phyloP scores from a whole-genome alignment of 2,113 vertebrate species.

The Chionis minor region DNA sequence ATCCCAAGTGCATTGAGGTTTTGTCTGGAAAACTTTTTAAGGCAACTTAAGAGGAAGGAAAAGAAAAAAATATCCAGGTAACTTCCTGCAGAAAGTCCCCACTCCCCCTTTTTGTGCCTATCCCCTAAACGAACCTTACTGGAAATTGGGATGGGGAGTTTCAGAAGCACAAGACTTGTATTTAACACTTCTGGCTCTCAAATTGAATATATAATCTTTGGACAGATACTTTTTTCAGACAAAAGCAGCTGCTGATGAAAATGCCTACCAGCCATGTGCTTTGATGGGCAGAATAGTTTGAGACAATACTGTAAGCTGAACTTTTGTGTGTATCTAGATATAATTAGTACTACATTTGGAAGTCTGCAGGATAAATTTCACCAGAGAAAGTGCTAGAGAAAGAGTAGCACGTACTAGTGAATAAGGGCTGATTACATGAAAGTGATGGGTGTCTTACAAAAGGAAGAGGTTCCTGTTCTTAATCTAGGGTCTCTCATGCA shows the following conservation, averaged over 20 bases:
- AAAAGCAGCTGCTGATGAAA: background rate
- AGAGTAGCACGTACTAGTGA: background rate
- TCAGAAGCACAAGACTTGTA: background rate
- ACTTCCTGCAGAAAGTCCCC: background rate
- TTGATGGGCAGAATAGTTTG: background rate
- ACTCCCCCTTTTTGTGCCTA: background rate
- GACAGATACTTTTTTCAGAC: background rate
- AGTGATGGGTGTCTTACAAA: background rate
- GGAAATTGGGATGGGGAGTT: background rate
- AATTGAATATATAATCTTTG: background rate
- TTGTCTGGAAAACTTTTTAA: background rate
- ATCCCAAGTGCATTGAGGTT: background rate
- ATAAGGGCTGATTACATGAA: background rate
- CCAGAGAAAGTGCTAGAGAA: background rate
- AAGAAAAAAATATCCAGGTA: background rate
- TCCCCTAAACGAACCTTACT: background rate
- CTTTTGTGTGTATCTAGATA: background rate
- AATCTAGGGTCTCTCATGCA: background rate
- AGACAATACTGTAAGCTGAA: background rate
- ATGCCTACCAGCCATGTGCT: background rate
- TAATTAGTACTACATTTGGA: background rate
- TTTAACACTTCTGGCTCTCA: background rate
- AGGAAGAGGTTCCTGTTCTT: background rate
- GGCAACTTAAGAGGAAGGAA: background rate
- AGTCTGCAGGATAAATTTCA: background rate